A percentile compares a stretch with the other conserved stretches of the same genome.
Evolutionary conservation across 2,113 vertebrate species (phyloP).

Genomic region (Saccopteryx leptura): DNA sequence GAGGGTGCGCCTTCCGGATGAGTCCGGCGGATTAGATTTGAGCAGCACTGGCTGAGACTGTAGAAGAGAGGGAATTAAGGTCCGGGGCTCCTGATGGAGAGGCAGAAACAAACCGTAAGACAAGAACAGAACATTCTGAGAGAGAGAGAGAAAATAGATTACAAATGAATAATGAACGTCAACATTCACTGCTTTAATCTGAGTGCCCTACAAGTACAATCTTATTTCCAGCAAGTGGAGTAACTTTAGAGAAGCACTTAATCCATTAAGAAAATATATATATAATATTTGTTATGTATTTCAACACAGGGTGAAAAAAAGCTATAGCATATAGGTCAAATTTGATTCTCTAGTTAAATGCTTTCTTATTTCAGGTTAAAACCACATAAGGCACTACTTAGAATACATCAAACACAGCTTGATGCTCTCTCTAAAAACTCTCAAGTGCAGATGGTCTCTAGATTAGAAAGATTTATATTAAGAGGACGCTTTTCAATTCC

Average conservation of each 20-base stretch:
- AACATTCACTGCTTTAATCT: not conserved
- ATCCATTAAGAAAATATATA: not conserved
- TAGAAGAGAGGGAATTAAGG: not conserved
- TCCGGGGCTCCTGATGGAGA: not conserved
- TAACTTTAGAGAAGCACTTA: conserved; percentile 25
- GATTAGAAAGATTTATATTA: not conserved
- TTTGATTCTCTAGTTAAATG: conserved; percentile 6
- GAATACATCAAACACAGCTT: not conserved
- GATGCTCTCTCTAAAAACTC: conserved; percentile 14
- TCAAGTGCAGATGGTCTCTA: not conserved
- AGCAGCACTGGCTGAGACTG: not conserved
- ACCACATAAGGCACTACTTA: not conserved
- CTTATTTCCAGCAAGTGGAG: not conserved
- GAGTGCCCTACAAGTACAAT: not conserved
- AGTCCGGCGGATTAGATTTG: not conserved
- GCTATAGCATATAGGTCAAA: not conserved
- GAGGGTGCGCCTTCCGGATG: not conserved
- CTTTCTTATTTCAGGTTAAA: conserved; percentile 49
- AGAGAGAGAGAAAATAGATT: not conserved
- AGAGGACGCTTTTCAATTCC: not conserved
- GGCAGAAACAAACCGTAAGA: conserved; percentile 1
- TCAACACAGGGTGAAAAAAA: not conserved
- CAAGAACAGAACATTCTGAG: not conserved
- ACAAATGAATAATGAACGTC: not conserved
- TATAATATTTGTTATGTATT: not conserved